Base-by-base conservation (phyloP, 2,797 vertebrate genomes). In the Syndactyla subalaris region DNA sequence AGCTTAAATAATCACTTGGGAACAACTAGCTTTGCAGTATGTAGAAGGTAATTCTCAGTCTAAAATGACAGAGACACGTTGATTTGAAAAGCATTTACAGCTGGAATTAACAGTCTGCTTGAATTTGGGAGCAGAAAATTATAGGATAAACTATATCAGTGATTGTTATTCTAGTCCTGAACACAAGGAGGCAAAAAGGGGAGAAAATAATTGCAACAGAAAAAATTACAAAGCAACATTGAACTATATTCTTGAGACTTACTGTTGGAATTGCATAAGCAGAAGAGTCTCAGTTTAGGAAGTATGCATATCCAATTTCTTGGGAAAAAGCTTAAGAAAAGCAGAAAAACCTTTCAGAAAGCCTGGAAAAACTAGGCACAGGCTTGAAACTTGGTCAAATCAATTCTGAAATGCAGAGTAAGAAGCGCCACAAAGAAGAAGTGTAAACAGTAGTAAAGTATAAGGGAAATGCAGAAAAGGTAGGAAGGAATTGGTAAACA, bases 1-100 rank as follows among this genome's bases (percentile, higher is more conserved):
- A 94, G 30, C 84, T 93, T 83, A 85, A 91, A 92, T 71, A 85
- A 93, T 74, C 65, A 61, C 72, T 73, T 77, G 51, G 59, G 51
- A 88, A 68, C 27, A 68, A 19, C 27, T 26, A 61, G 34, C 26
- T 85, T 68, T 76, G 48, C 30, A 34, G 6, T 27, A 26, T 46
- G 36, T 68, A 59, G 88, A n/a, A 81, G 38, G 46, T 18, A 63
- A 80, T 74, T 88, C n/a, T 85, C 63, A 38, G 52, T 63, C 45
- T 34, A 68, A 83, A 91, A 71, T 71, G 66, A 57, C 57, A 38
- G 12, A 65, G 10, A 61, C 36, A 65, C 38, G 36, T 55, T 79
- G 55, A 87, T 89, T 93, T 8, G 8, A 91, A 79, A 91, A 86
- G 39, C 51, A 84, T 75, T 90, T 88, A 68, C 34, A 57, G 16